These are phyloP conservation scores for Eristalis pertinax DNA, from an alignment of 2,888 invertebrate genomes.

Conservation along the genomic window DNA sequence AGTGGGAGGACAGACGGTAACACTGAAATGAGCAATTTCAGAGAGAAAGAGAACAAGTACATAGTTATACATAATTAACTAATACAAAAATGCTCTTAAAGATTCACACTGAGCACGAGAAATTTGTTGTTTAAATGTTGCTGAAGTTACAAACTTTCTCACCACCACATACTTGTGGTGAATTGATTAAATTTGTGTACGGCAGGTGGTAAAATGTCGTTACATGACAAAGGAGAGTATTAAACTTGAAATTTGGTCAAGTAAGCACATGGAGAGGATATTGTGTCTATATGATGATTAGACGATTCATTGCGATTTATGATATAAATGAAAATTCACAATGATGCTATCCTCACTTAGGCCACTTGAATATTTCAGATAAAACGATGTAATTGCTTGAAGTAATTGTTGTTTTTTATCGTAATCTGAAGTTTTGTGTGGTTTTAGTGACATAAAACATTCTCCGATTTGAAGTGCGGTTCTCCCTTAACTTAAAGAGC, in stretches of 20 bases:
- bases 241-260: not conserved
- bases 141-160: not conserved
- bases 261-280: too few relatives aligned
- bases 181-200: not conserved
- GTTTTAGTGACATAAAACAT: not conserved
- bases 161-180: not conserved
- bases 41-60: conserved; percentile 47
- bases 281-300: too few relatives aligned
- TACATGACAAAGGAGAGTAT: not conserved
- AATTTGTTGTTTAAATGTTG: not conserved
- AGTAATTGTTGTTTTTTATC: not conserved
- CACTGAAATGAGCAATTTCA: conserved; percentile 4
- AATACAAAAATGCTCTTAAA: conserved; percentile 43
- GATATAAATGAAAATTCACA: not conserved
- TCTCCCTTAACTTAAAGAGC: not conserved
- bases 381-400: too few relatives aligned
- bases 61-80: conserved; percentile 36
- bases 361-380: too few relatives aligned
- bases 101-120: conserved; percentile 3
- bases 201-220: not conserved
- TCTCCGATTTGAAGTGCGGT: not conserved
- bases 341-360: too few relatives aligned
- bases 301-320: not conserved
- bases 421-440: not conserved
- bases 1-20: conserved; percentile 21